Evolutionary conservation across 2,113 vertebrate species (phyloP).

Genomic region (Gasterosteus aculeatus): DNA sequence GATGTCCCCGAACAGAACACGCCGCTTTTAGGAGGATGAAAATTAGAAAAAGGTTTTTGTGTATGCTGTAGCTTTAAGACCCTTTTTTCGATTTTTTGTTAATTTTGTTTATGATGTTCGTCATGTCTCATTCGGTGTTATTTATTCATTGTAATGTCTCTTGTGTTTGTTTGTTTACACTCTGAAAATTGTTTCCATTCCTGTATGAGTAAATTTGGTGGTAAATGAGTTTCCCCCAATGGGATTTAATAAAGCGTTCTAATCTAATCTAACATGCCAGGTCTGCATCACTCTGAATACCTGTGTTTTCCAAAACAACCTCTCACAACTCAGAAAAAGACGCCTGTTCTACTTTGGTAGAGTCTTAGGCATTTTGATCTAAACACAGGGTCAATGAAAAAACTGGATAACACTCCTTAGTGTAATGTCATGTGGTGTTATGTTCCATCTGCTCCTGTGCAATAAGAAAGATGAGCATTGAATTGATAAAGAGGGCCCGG

Average conservation of each 20-base stretch:
- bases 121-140: too few species aligned
- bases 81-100: too few species aligned
- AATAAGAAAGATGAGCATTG: neutral
- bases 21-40: neutral
- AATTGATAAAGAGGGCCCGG: neutral
- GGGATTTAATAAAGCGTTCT: too few species aligned
- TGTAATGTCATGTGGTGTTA: neutral
- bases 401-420: neutral
- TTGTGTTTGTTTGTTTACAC: too few species aligned
- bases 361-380: neutral
- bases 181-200: too few species aligned
- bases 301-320: neutral
- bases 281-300: neutral
- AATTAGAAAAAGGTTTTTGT: neutral
- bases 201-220: too few species aligned
- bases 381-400: neutral
- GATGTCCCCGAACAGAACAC: constrained; percentile 1
- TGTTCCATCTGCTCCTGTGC: neutral
- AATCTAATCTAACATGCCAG: neutral
- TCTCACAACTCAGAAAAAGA: neutral
- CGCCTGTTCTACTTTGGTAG: neutral
- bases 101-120: too few species aligned
- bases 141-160: too few species aligned
- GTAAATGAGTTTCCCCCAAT: too few species aligned
- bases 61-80: too few species aligned